Base-by-base conservation (phyloP, 2,888 invertebrate genomes). In the Galerucella pusilla region DNA sequence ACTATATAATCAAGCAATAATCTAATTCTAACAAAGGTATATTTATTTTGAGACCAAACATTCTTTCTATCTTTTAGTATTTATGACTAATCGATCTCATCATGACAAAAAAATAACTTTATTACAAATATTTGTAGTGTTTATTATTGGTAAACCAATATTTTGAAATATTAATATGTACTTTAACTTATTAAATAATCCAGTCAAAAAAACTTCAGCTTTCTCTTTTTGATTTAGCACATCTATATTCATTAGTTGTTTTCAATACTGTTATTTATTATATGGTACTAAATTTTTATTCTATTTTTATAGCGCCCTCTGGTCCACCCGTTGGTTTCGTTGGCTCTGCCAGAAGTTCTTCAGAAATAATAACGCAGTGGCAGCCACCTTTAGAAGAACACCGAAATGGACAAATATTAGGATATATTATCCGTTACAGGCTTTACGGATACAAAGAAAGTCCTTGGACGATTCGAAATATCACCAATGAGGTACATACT, bases 361-460 rank as follows among this genome's bases (percentile, higher is more conserved):
- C 97, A 0, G 97, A 98, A 88, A 97, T 99, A 76, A 97, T 97
- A 83, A 95, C 98, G 0, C 97, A 97, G 85, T 99, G 98, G 98
- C 97, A 97, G 85, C 96, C 97, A 42, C 99, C 99, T 0, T 89
- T 96, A 10, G 96, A 97, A 84, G 97, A 98, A 85, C 96, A 97
- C 84, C 92, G 97, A 82, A 99, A 99, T 85, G 99, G 99, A 0
- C 95, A 96, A 85, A 95, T 99, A 80, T 88, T 96, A 14, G 99
- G 99, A 20, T 99, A 97, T 85, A 93, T 96, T 28, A 93, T 99
- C 75, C 91, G 97, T 74, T 99, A 97, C 88, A 92, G 97, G 68
- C 90, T 98, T 2, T 94, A 93, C 79, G 97, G 98, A 0, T 98
- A 98, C 88, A 95, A 94, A 80, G 94, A 95, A 82, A 95, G 96